These are phyloP conservation scores for Tuta absoluta DNA, from an alignment of 2,888 invertebrate genomes.

Conservation along the genomic window DNA sequence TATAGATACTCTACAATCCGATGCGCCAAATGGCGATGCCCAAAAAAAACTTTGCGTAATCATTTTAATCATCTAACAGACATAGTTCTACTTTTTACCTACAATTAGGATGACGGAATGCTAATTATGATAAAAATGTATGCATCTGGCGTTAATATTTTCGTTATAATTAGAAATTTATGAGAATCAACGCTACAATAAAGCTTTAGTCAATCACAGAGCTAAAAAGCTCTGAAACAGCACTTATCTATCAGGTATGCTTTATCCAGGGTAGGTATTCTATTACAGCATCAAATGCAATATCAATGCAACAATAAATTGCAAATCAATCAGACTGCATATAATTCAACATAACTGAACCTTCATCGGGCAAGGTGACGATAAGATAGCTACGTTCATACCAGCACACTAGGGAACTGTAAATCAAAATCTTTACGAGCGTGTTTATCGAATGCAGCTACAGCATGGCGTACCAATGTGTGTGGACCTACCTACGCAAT, in stretches of 20 bases:
- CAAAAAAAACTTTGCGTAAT: neutral
- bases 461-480: constrained; percentile 16
- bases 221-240: no score
- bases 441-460: constrained; percentile 41
- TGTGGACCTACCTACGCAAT: constrained; percentile 8
- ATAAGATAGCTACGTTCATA: constrained; percentile 39
- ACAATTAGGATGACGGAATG: no score
- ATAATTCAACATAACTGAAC: constrained; percentile 44
- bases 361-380: constrained; percentile 46
- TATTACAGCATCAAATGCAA: neutral
- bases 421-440: constrained; percentile 59
- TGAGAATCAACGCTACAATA: no score
- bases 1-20: neutral
- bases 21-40: neutral
- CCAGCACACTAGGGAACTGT: constrained; percentile 47
- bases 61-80: no score
- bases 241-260: no score
- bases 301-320: constrained; percentile 7
- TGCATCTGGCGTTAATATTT: no score
- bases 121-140: no score
- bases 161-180: no score
- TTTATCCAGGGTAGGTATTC: no score
- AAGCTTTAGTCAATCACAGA: no score
- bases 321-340: constrained; percentile 38
- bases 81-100: no score